Percentiles rank a stretch among this genome's conserved stretches.
Evolutionary conservation across 53 echinoderm and acorn worm genomes (phyloP).

Genomic region (Henricia sp.): DNA sequence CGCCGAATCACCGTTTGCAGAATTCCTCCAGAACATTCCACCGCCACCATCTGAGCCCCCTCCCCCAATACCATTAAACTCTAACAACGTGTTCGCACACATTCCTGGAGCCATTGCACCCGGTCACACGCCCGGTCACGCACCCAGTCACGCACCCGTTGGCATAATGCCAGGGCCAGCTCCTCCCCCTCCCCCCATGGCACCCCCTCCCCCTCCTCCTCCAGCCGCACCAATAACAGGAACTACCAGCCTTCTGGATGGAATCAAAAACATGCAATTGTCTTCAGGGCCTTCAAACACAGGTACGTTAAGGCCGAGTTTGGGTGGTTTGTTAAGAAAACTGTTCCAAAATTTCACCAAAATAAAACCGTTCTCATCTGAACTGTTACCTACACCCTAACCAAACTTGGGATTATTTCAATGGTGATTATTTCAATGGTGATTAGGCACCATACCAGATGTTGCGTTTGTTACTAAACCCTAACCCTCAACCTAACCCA

Average conservation of each 20-base stretch:
- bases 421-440: no score
- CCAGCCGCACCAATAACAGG: constrained; percentile 62
- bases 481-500: no score
- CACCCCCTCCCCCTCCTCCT: constrained; percentile 74
- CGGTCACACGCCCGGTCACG: no score
- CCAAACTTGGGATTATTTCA: no score
- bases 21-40: constrained; percentile 53
- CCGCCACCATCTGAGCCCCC: constrained; percentile 70
- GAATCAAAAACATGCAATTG: constrained; percentile 68
- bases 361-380: no score
- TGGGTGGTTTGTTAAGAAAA: background rate
- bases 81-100: constrained; percentile 68
- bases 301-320: no score
- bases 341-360: no score
- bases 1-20: background rate
- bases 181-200: constrained; percentile 46
- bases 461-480: no score
- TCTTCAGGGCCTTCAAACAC: constrained; percentile 39
- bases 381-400: no score
- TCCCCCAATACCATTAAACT: constrained; percentile 62
- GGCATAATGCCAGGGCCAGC: no score
- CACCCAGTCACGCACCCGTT: no score
- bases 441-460: no score
- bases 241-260: constrained; percentile 63
- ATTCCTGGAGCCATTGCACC: constrained; percentile 68